Conservation (phyloP, 2,888 invertebrate species). For the Sinhomidia bicolor region DNA sequence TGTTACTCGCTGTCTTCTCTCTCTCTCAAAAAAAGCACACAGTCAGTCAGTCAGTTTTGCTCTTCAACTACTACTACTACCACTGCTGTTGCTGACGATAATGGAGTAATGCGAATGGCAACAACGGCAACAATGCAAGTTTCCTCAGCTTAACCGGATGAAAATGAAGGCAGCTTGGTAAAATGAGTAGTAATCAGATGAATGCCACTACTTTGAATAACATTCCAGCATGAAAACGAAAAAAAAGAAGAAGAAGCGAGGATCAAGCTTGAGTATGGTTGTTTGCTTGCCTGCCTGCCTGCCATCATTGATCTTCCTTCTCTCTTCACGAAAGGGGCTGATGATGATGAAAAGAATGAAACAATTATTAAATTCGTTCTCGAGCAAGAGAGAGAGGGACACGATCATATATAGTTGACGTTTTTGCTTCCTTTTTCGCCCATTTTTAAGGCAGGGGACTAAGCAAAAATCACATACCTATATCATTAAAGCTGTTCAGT, state of each 20-base stretch:
- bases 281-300: too few relatives aligned
- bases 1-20: neutral
- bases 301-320: neutral
- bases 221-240: conserved; percentile 9
- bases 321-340: neutral
- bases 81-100: neutral
- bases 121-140: conserved; percentile 22
- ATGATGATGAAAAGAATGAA: neutral
- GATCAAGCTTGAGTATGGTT: neutral
- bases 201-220: neutral
- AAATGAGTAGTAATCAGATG: conserved; percentile 26
- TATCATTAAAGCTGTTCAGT: conserved; percentile 10
- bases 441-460: neutral
- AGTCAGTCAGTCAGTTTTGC: too few relatives aligned
- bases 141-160: neutral
- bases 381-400: neutral
- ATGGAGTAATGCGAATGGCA: conserved; percentile 22
- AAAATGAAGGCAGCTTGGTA: neutral
- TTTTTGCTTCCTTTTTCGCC: neutral
- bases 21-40: too few relatives aligned
- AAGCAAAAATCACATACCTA: neutral
- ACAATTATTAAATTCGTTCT: conserved; percentile 51
- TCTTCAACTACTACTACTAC: too few relatives aligned
- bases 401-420: neutral
- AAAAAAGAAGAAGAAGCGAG: too few relatives aligned